Percentiles rank a stretch among this genome's conserved stretches.
phyloP scores from a whole-genome alignment of 2,113 vertebrate genomes.

The Ochotona princeps region DNA sequence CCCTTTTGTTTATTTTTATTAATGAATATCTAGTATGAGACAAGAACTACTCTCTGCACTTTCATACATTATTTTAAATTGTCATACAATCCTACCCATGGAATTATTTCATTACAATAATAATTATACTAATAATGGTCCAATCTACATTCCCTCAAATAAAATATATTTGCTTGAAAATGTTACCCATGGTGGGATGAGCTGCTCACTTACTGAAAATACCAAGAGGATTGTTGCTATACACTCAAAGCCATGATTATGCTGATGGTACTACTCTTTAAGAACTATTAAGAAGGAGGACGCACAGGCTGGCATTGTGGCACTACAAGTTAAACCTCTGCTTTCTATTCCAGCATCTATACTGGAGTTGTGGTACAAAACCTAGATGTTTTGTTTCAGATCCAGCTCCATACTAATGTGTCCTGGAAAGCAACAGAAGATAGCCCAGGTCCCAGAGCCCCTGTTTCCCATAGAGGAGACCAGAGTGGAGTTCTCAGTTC shows the following conservation, averaged over 20 bases:
- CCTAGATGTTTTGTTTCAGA: too few relatives aligned
- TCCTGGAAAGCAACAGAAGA: too few relatives aligned
- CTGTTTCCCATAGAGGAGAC: too few relatives aligned
- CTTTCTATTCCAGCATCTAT: too few relatives aligned
- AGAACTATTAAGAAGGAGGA: constrained; percentile 30
- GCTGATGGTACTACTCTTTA: background rate
- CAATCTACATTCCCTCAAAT: background rate
- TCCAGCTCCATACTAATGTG: too few relatives aligned
- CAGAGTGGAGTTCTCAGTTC: too few relatives aligned
- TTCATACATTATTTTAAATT: constrained; percentile 32
- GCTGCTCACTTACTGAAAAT: background rate
- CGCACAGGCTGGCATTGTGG: background rate
- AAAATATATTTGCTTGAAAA: constrained; percentile 47
- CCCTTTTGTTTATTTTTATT: constrained; percentile 2
- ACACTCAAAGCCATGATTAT: background rate
- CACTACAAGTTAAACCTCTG: too few relatives aligned
- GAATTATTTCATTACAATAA: background rate
- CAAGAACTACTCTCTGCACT: background rate
- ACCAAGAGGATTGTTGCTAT: background rate
- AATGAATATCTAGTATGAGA: background rate
- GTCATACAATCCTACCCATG: background rate
- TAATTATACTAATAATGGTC: background rate
- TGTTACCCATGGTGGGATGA: background rate
- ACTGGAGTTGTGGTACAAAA: too few relatives aligned
- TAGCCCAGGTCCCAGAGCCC: too few relatives aligned